phyloP scores from a whole-genome alignment of 2,113 vertebrate genomes.

The Neodontobutis hainanensis region DNA sequence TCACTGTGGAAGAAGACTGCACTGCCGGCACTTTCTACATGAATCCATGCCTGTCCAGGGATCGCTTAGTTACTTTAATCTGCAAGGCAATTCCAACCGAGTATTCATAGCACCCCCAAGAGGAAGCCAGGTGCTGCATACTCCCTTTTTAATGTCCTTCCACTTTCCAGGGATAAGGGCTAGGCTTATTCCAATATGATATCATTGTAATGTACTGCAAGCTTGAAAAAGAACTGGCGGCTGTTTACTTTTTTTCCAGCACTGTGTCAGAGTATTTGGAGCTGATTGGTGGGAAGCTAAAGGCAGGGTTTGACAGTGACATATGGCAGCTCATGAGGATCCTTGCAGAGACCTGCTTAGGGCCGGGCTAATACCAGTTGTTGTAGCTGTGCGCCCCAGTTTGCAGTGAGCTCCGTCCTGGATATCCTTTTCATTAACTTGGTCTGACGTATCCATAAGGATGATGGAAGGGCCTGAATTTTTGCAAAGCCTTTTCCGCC shows the following conservation, averaged over 20 bases:
- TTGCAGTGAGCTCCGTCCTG: slow-evolving; percentile 52
- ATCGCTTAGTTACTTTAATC: slow-evolving; percentile 77
- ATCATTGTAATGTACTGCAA: slow-evolving; percentile 46
- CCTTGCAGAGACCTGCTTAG: slow-evolving; percentile 49
- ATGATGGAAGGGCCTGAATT: slow-evolving; percentile 65
- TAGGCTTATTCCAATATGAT: slow-evolving; percentile 49
- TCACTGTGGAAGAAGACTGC: slow-evolving; percentile 68
- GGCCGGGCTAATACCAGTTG: slow-evolving; percentile 61
- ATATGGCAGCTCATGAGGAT: slow-evolving; percentile 57
- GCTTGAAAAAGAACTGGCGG: slow-evolving; percentile 34
- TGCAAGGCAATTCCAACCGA: slow-evolving; percentile 58
- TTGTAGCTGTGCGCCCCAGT: slow-evolving; percentile 60
- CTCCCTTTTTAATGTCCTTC: slow-evolving; percentile 39
- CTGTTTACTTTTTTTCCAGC: slow-evolving; percentile 59
- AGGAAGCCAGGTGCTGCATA: slow-evolving; percentile 57
- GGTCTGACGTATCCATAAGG: slow-evolving; percentile 63
- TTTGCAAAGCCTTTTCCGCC: slow-evolving; percentile 45
- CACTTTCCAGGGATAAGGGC: slow-evolving; percentile 44
- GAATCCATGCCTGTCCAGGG: slow-evolving; percentile 71
- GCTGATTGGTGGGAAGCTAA: slow-evolving; percentile 32
- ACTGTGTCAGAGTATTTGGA: slow-evolving; percentile 57
- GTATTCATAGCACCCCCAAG: slow-evolving; percentile 79
- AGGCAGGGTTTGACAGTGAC: slow-evolving; percentile 64
- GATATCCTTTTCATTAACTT: slow-evolving; percentile 64
- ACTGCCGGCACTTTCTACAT: slow-evolving; percentile 70